Evolutionary conservation across 2,113 vertebrate species (phyloP).

Genomic region (Phalacrocorax brasilianus): DNA sequence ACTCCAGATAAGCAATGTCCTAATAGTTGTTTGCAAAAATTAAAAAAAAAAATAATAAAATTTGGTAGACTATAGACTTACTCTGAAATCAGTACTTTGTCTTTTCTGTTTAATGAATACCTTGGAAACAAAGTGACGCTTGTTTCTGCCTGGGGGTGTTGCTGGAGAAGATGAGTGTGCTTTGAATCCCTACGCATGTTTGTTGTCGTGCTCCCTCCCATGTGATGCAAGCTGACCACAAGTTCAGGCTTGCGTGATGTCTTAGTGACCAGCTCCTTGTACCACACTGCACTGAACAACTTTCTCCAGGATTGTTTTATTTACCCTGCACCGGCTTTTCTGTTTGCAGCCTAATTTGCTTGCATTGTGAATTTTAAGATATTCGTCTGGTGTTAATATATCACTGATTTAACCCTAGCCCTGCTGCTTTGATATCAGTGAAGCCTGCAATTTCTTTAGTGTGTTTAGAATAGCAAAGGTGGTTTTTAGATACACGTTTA

Average conservation of each 20-base stretch:
- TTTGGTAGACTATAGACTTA: background rate
- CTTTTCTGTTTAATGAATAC: background rate
- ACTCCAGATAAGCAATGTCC: background rate
- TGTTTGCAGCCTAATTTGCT: background rate
- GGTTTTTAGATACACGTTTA: background rate
- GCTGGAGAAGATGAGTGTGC: background rate
- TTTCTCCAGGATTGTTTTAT: background rate
- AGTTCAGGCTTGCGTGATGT: background rate
- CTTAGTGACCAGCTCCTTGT: background rate
- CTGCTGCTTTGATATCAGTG: background rate
- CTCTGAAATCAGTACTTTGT: background rate
- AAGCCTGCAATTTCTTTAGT: background rate
- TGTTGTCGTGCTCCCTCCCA: accelerated
- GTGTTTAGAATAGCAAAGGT: background rate
- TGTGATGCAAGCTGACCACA: background rate
- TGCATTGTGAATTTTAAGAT: background rate
- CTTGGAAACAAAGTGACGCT: background rate
- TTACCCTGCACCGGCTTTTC: background rate
- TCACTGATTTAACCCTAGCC: background rate
- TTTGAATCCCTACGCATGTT: background rate
- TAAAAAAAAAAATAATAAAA: background rate
- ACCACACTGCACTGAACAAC: accelerated
- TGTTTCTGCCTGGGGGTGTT: background rate
- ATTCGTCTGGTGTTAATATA: background rate
- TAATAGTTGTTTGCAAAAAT: background rate